A percentile compares a stretch with the other conserved stretches of the same genome.
Evolutionary conservation across 2,113 vertebrate species (phyloP).

Genomic region (Scophthalmus maximus): DNA sequence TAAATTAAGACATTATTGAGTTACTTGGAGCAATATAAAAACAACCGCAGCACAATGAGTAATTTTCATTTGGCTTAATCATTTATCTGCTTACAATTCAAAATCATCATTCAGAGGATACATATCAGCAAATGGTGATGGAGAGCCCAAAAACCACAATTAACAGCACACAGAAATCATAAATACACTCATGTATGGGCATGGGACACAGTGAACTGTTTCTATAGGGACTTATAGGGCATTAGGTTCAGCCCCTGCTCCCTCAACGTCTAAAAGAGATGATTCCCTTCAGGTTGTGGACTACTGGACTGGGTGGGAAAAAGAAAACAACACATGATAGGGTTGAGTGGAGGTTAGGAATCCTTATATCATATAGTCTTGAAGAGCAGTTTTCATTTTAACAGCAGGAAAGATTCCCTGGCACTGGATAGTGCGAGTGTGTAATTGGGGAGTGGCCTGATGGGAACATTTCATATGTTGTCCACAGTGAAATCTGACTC

Average conservation of each 20-base stretch:
- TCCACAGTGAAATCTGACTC: slow-evolving; percentile 19
- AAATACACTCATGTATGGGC: no score
- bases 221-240: no score
- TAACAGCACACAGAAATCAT: no score
- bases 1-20: no score
- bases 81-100: no score
- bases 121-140: no score
- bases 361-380: neutral
- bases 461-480: neutral
- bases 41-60: no score
- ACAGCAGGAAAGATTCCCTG: neutral
- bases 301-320: neutral
- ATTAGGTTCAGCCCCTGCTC: neutral
- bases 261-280: neutral
- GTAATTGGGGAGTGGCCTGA: neutral
- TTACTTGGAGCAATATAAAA: no score
- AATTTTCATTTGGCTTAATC: no score
- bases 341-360: neutral
- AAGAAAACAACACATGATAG: neutral
- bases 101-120: no score
- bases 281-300: neutral
- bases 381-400: neutral
- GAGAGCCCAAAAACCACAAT: no score
- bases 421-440: neutral
- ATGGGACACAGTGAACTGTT: no score